Evolutionary conservation across 2,888 invertebrate genomes (phyloP).

Genomic region (Augiades crinisus): DNA sequence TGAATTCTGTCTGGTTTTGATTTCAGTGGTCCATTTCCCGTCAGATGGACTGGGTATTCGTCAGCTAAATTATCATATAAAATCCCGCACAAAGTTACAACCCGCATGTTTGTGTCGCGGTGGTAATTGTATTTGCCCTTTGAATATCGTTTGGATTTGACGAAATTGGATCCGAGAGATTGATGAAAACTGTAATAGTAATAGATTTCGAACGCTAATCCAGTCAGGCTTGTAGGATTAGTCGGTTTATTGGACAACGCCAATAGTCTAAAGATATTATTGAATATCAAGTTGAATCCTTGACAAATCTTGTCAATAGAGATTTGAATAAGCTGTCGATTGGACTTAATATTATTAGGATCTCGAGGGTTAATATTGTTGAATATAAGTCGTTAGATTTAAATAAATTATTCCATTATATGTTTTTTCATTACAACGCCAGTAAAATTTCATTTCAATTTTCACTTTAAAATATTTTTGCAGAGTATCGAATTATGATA

Average conservation of each 20-base stretch:
- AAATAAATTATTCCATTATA: no score
- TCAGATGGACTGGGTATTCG: no score
- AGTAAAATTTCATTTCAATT: no score
- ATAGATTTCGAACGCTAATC: conserved; percentile 13
- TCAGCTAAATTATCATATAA: neutral
- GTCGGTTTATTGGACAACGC: conserved; percentile 12
- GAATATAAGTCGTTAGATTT: no score
- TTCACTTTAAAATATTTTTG: no score
- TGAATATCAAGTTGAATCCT: conserved; percentile 20
- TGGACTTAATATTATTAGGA: conserved; percentile 7
- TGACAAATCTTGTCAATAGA: conserved; percentile 17
- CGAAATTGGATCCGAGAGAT: conserved; percentile 7
- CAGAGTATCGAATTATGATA: no score
- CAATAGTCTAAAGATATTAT: conserved; percentile 16
- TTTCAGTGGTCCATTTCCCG: no score
- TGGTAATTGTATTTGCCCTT: neutral
- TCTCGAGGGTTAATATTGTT: conserved; percentile 3
- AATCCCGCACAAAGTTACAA: no score
- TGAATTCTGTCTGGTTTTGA: no score
- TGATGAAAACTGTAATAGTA: conserved; percentile 11
- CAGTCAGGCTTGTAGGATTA: conserved; percentile 7
- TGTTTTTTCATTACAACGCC: no score
- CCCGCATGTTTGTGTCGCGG: conserved; percentile 54
- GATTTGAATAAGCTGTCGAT: conserved; percentile 16
- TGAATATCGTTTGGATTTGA: conserved; percentile 45